phyloP scores from a whole-genome alignment of 2,797 vertebrate genomes.

The Catostomus latipinnis region DNA sequence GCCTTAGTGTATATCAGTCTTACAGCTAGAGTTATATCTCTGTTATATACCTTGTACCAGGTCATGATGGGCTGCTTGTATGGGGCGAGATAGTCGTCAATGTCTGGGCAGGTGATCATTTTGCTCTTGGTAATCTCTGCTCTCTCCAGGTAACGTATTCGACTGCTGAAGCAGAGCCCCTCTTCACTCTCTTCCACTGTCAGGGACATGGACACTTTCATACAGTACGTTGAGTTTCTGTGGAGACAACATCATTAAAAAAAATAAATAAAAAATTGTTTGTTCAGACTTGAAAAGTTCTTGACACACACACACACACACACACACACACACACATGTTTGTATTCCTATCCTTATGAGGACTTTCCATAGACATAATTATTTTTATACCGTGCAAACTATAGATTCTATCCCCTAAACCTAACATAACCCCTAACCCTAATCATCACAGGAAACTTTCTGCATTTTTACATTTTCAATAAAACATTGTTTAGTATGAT shows the following conservation, averaged over 20 bases:
- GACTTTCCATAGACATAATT: too few species aligned
- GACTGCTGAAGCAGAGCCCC: constrained; percentile 93
- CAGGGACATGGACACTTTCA: constrained; percentile 99
- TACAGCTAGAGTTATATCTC: not conserved
- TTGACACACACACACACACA: too few species aligned
- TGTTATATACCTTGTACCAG: constrained; percentile 91
- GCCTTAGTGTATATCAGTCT: not conserved
- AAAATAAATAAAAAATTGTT: too few species aligned
- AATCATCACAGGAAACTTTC: too few species aligned
- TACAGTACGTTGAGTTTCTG: constrained; percentile 96
- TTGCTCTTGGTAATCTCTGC: constrained; percentile 95
- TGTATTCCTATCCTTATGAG: too few species aligned
- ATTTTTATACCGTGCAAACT: too few species aligned
- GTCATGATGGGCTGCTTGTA: constrained; percentile 88
- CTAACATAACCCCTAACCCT: too few species aligned
- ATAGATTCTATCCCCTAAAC: too few species aligned
- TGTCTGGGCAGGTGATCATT: constrained; percentile 91
- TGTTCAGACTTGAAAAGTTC: too few species aligned
- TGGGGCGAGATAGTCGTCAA: constrained; percentile 89
- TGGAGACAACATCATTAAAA: constrained; percentile 54
- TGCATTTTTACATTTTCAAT: too few species aligned
- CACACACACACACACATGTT: too few species aligned
- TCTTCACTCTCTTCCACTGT: constrained; percentile 91
- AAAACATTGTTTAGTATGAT: too few species aligned
- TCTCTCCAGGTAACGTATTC: constrained; percentile 91